phyloP scores from a whole-genome alignment of 2,797 vertebrate species.

The Chelonia mydas region DNA sequence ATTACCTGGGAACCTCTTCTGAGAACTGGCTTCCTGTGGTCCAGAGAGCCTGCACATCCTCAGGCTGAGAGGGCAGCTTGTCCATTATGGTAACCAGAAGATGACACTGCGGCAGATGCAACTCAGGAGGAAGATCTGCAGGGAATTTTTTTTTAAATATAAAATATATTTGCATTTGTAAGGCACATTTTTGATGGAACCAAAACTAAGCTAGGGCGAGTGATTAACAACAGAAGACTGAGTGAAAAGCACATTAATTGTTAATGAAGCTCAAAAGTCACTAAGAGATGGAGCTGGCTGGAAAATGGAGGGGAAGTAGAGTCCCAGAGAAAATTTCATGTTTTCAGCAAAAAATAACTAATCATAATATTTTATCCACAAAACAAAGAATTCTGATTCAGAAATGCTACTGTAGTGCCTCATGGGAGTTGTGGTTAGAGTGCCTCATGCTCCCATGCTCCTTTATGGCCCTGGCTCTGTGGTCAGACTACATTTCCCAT shows the following conservation, averaged over 20 bases:
- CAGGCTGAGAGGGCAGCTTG: constrained; percentile 85
- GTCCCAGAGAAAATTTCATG: neutral
- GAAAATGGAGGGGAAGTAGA: neutral
- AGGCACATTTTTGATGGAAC: neutral
- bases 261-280: neutral
- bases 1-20: constrained; percentile 81
- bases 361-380: neutral
- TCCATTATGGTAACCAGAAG: constrained; percentile 86
- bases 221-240: neutral
- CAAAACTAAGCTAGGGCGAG: constrained; percentile 10
- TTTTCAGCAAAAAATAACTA: neutral
- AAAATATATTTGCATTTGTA: neutral
- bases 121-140: constrained; percentile 84
- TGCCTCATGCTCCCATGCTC: neutral
- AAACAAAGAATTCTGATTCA: neutral
- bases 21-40: constrained; percentile 81
- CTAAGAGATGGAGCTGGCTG: neutral
- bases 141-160: neutral
- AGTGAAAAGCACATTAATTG: neutral
- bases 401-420: neutral
- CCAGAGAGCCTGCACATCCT: constrained; percentile 89
- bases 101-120: constrained; percentile 89
- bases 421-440: neutral
- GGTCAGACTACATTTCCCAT: neutral
- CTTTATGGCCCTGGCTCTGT: neutral